A percentile compares a stretch with the other conserved stretches of the same genome.
Evolutionary conservation across 2,888 invertebrate species (phyloP).

Genomic region (Drosophila infuscata): DNA sequence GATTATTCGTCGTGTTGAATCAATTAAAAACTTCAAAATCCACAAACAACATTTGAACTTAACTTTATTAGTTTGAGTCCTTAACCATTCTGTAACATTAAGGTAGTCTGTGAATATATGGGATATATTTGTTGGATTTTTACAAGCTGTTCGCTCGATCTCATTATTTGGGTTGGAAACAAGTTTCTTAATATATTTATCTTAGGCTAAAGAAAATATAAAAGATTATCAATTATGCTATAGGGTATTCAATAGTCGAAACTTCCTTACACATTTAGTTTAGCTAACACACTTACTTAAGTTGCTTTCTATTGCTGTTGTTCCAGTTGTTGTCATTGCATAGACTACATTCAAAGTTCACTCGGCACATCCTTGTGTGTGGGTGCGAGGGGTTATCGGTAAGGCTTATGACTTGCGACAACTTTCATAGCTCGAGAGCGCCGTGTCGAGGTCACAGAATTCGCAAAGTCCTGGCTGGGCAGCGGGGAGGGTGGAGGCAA

Average conservation of each 20-base stretch:
- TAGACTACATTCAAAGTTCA: conserved; percentile 66
- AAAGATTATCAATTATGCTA: neutral
- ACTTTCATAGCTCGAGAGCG: conserved; percentile 56
- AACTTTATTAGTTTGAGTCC: neutral
- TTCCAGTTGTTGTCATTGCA: conserved; percentile 43
- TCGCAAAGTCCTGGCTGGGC: conserved; percentile 39
- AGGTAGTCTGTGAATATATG: neutral
- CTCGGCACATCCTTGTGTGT: conserved; percentile 47
- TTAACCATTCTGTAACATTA: neutral
- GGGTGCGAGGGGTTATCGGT: conserved; percentile 7
- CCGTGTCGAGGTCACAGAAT: conserved; percentile 73
- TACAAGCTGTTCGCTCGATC: neutral
- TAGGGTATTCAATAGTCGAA: conserved; percentile 29
- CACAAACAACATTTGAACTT: neutral
- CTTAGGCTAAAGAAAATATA: neutral
- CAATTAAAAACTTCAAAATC: neutral
- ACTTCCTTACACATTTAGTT: neutral
- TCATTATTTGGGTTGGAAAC: neutral
- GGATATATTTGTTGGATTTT: neutral
- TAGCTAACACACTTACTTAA: neutral
- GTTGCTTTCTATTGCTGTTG: conserved; percentile 22
- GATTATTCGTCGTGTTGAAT: neutral
- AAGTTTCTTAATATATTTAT: neutral
- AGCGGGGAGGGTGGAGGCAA: neutral
- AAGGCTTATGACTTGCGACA: conserved; percentile 57